These are phyloP conservation scores for Drosophila erecta DNA, from an alignment of 1,140 invertebrate species.

Conservation along the genomic window DNA sequence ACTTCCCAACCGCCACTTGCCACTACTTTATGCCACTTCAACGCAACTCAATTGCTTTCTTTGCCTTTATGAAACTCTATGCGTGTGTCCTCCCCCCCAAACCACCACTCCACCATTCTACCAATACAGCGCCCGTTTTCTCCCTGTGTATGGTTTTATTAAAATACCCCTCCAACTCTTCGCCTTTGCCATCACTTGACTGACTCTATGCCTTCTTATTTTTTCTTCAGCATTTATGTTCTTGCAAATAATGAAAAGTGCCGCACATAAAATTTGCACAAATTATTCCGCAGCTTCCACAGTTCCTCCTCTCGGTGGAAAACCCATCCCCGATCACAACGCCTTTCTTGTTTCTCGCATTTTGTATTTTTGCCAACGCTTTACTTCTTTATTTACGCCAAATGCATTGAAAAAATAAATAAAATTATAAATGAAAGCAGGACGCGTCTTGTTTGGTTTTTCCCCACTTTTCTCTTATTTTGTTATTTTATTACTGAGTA, in stretches of 20 bases:
- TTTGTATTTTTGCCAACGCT: conserved; percentile 55
- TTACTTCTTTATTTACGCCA: conserved; percentile 73
- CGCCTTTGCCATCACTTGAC: conserved; percentile 39
- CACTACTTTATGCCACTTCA: conserved; percentile 82
- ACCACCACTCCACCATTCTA: no score
- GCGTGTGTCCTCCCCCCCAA: conserved; percentile 11
- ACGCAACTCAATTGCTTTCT: conserved; percentile 82
- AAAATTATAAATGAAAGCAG: conserved; percentile 81
- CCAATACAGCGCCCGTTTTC: background rate
- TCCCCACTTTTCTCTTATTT: conserved; percentile 67
- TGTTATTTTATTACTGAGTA: conserved; percentile 73
- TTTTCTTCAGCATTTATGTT: conserved; percentile 46
- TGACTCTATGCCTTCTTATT: conserved; percentile 36
- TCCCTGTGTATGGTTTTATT: conserved; percentile 66
- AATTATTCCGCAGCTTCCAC: conserved; percentile 62
- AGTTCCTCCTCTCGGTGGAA: background rate
- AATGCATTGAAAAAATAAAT: conserved; percentile 79
- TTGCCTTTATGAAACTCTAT: conserved; percentile 71
- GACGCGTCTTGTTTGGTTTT: conserved; percentile 50
- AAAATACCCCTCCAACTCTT: conserved; percentile 59
- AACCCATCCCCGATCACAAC: background rate
- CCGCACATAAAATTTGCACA: conserved; percentile 82
- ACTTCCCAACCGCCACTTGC: conserved; percentile 68
- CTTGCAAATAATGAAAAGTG: conserved; percentile 81
- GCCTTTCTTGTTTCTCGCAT: conserved; percentile 32